These are phyloP conservation scores for Petrolisthes cinctipes DNA, from an alignment of 2,888 invertebrate species.

Conservation along the genomic window DNA sequence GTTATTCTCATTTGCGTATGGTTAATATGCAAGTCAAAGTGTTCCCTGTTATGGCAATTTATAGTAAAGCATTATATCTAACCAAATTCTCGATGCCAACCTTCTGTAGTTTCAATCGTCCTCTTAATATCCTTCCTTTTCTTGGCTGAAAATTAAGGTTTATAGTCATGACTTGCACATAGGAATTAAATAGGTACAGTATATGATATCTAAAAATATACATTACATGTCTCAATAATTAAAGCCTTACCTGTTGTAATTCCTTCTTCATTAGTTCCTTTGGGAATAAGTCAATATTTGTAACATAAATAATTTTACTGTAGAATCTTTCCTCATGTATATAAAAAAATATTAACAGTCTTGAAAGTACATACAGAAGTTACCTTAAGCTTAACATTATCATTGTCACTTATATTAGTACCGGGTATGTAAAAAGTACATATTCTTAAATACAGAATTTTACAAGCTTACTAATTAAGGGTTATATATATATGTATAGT, in stretches of 20 bases:
- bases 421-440: too few relatives aligned
- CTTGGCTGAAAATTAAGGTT: conserved; percentile 54
- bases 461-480: background rate
- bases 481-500: conserved; percentile 3
- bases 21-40: too few relatives aligned
- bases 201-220: conserved; percentile 12
- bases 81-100: conserved; percentile 56
- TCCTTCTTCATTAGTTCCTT: too few relatives aligned
- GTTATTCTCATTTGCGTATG: too few relatives aligned
- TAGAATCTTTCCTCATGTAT: too few relatives aligned
- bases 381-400: background rate
- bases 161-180: background rate
- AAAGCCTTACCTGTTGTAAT: too few relatives aligned
- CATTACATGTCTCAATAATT: background rate
- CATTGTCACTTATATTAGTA: too few relatives aligned
- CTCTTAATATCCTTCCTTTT: conserved; percentile 40
- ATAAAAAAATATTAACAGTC: too few relatives aligned
- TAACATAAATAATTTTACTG: too few relatives aligned
- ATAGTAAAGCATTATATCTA: conserved; percentile 15
- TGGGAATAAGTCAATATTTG: too few relatives aligned
- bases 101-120: conserved; percentile 56
- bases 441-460: too few relatives aligned
- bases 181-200: background rate
- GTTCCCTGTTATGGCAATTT: background rate
- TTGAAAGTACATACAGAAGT: background rate